Base-by-base conservation (phyloP, 2,797 vertebrate species). In the Prionace glauca region DNA sequence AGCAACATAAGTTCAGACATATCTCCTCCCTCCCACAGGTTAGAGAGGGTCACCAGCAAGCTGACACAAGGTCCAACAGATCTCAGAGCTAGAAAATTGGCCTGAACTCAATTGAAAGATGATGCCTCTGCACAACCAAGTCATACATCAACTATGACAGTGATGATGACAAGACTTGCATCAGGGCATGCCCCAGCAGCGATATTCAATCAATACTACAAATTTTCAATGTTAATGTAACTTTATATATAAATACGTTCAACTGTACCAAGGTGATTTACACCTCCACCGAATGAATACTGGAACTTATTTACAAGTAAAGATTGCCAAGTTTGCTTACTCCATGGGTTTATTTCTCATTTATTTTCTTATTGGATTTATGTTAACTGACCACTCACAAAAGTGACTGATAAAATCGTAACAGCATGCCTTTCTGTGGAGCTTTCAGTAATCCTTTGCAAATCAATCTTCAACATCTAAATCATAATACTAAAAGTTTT, bases 291-390 rank as follows among this genome's bases (percentile, higher is more conserved):
- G 20, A 84, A 84, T 84, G 45, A 84, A 84, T 84, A 24, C 41
- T 84, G 81, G 41, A 84, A 24, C 81, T 45, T 41, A 84, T 45
- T 84, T 84, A 20, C 36, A 45, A 45, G 5, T 62, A 16, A 62
- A 88, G 32, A 32, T 56, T 26, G 41, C 56, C 87, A n/a, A 90
- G 87, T 32, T 62, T 62, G 50, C 56, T 90, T 90, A 62, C 56
- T 32, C 87, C 14, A 11, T 12, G 16, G 50, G 11, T 88, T 12
- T 60, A 29, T 88, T 60, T 88, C 45, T 60, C 86, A 60, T 32
- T 56, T 60, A 88, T 56, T 88, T 88, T 88, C 24, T 88, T 56
- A 91, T n/a, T 91, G 29, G 56, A n/a, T 91, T 90, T 32, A 90
- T 32, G 56, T 7, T 90, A 60, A 90, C 26, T 62, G 56, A 60